Evolutionary conservation across 1,140 invertebrate species (phyloP).

Genomic region (Marisa cornuarietis): DNA sequence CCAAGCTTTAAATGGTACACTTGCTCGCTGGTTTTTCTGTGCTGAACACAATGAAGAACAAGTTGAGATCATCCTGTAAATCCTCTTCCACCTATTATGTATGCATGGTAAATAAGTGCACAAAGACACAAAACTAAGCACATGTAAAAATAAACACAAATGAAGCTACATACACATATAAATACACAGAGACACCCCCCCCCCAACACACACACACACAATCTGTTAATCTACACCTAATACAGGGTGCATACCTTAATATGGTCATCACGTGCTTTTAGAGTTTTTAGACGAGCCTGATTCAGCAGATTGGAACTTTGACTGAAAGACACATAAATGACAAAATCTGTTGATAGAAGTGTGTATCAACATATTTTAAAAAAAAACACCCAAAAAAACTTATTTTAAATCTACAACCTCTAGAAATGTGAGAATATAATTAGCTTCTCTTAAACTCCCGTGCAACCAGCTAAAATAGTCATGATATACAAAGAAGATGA

Average conservation of each 20-base stretch:
- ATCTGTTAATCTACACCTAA: background rate
- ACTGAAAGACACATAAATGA: constrained; percentile 71
- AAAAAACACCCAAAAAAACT: no score
- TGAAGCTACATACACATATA: background rate
- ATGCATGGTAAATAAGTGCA: background rate
- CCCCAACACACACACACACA: background rate
- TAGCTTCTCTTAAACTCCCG: no score
- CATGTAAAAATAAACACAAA: background rate
- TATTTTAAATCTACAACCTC: no score
- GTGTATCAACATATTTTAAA: no score
- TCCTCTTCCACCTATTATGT: background rate
- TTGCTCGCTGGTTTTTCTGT: no score
- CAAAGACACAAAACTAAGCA: background rate
- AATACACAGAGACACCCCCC: background rate
- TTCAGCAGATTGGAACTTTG: constrained; percentile 99
- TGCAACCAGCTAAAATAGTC: background rate
- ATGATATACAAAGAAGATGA: background rate
- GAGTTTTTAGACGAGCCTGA: constrained; percentile 93
- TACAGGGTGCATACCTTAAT: constrained; percentile 69
- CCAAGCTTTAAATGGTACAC: no score
- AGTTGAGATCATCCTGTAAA: no score
- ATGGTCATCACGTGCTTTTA: constrained; percentile 96
- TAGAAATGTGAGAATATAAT: no score
- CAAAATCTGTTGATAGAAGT: background rate
- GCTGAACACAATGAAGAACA: no score